Base-by-base conservation (phyloP, 2,113 vertebrate genomes). In the Megaceryle torquata region DNA sequence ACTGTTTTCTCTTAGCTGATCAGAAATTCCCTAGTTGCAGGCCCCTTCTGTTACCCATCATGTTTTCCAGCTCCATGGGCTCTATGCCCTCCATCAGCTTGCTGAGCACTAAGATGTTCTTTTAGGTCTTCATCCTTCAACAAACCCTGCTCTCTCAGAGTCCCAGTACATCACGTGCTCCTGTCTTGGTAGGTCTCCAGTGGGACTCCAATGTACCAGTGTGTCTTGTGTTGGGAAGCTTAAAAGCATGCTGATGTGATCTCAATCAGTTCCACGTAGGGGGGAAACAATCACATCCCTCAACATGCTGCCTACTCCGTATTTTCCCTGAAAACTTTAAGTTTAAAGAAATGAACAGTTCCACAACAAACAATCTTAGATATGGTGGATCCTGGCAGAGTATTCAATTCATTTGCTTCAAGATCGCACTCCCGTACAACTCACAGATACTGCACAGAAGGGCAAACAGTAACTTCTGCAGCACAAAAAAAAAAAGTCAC, bases 371-470 rank as follows among this genome's bases (percentile, higher is more conserved):
- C 21, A n/a, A 35, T 9, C 17, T 17, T 6, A 50, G 33, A 6
- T 0, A 0, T 13, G n/a, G 39, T 6, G 44, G 48, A 54, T 17
- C 56, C 21, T 33, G 26, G 54, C 79, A 71, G 10, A 0, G 0
- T 3, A 4, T 37, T 35, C 31, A 19, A 2, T 4, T 26, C 11
- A 20, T 14, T 37, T 37, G 2, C 46, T 19, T 26, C 2, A 13
- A n/a, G 24, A 53, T 37, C 35, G 50, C 72, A 24, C 19, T 41
- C 64, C 76, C 7, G 3, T 2, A 37, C 26, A 33, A 8, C 44
- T 69, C 33, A 21, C 43, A 48, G 21, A 13, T 8, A 61, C 0
- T 3, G 29, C 61, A 37, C 25, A 44, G 39, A 19, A 29, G 1
- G 31, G 31, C 46, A 72, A 67, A 28, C 2, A 3, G 11, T 33